Conservation (phyloP, 1,140 invertebrate species). For the Aphelenchoides besseyi region DNA sequence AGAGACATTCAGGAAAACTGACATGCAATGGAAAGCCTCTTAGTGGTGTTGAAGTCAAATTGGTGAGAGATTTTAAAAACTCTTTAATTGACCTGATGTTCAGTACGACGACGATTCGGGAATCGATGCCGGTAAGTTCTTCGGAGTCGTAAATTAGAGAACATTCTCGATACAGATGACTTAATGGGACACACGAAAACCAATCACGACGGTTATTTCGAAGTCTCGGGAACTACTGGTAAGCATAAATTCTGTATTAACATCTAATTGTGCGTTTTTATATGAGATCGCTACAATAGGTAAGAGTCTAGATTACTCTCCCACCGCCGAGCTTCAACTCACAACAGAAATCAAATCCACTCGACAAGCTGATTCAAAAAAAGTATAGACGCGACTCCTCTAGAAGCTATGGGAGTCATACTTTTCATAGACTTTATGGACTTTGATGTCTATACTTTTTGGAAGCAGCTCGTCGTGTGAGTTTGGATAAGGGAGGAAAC, state of each 20-base stretch:
- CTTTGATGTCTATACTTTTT: no score
- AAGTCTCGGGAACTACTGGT: constrained; percentile 35
- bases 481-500: no score
- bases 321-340: no score
- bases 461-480: no score
- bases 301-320: no score
- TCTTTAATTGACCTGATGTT: no score
- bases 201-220: constrained; percentile 35
- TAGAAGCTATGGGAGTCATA: no score
- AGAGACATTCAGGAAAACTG: constrained; percentile 31
- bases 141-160: constrained; percentile 7
- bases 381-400: no score
- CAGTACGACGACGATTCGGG: constrained; percentile 46
- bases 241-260: constrained; percentile 8
- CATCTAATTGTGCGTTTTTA: background rate
- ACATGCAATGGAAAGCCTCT: constrained; percentile 41
- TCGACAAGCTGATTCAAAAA: no score
- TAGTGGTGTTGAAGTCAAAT: constrained; percentile 35
- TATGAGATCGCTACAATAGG: constrained; percentile 48
- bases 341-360: no score
- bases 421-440: no score
- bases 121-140: constrained; percentile 29
- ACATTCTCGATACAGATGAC: constrained; percentile 46
- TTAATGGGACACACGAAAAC: constrained; percentile 37
- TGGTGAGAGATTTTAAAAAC: no score